Conservation (phyloP, 2,113 vertebrate genomes). For the Pitta sordida region DNA sequence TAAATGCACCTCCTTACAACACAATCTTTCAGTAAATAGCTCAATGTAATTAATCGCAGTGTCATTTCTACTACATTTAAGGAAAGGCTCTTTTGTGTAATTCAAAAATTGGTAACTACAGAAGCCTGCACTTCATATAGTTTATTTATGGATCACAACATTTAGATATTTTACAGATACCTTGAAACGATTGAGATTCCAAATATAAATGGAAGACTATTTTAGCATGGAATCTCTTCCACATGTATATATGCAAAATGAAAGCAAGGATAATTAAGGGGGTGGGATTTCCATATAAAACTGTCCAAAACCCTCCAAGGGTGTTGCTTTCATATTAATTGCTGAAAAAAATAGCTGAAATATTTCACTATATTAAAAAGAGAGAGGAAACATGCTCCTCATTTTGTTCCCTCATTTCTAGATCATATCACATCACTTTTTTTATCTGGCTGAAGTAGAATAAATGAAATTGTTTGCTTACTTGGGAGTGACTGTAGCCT, state of each 20-base stretch:
- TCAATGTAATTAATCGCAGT: background rate
- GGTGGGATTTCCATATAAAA: background rate
- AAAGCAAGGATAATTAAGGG: background rate
- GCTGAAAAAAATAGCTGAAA: background rate
- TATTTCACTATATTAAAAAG: background rate
- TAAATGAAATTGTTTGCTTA: background rate
- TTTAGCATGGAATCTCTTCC: conserved; percentile 77
- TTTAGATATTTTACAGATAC: conserved; percentile 65
- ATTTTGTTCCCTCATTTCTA: background rate
- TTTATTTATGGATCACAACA: background rate
- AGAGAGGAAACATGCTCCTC: background rate
- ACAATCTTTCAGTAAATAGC: background rate
- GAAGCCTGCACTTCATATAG: background rate
- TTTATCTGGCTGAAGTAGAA: background rate
- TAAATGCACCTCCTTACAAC: background rate
- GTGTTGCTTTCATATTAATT: background rate
- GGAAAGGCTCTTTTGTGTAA: background rate
- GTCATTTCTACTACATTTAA: background rate
- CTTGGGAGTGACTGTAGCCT: background rate
- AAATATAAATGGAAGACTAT: conserved; percentile 77
- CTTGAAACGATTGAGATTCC: conserved; percentile 79
- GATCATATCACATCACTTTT: background rate
- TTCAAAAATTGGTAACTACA: background rate
- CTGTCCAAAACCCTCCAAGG: background rate
- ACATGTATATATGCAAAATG: conserved; percentile 72